Evolutionary conservation across 2,113 vertebrate species (phyloP), one percentile per base, ranked within the genome.

Genomic region (Entomyzon cyanotis): DNA sequence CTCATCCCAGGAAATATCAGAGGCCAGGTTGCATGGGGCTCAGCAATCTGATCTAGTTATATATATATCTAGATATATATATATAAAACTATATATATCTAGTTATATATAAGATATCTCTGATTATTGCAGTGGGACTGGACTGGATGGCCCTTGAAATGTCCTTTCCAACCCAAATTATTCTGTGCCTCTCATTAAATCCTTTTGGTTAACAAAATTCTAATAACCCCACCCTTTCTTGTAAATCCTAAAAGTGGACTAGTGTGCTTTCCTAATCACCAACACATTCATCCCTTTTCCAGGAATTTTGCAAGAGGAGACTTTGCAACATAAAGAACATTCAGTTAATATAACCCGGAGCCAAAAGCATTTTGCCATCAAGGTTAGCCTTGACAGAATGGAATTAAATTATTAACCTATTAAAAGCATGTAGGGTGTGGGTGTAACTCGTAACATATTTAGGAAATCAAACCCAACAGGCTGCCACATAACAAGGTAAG

Each of bases 391-490:
- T 42, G 52, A 71, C 30, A 75, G 17, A 87, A 94, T 1, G 1
- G 27, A 93, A 39, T 39, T 39, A 39, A 39, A 39, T 39, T 39
- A 37, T 25, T 77, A n/a, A 71, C 77, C 33, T 74, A 23, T 47
- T 88, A n/a, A 69, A 90, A 78, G 63, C 68, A 81, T 90, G 95
- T 85, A 74, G 85, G 63, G 90, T 55, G 59, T 80, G 75, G 47
- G 47, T 44, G 33, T 83, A 89, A 90, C 24, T 15, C 42, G 59
- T 95, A 91, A 85, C 8, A n/a, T 33, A 77, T 56, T 63, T 74
- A 86, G 71, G 82, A 70, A 91, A 86, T 70, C 86, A 86, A 95
- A 84, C 31, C 39, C 13, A 10, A 64, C 75, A 55, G n/a, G 25
- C 62, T 73, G 30, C 46, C 42, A 53, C 14, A 50, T 22, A 74